Conservation (phyloP, 2,113 vertebrate genomes). For the Psophia crepitans region DNA sequence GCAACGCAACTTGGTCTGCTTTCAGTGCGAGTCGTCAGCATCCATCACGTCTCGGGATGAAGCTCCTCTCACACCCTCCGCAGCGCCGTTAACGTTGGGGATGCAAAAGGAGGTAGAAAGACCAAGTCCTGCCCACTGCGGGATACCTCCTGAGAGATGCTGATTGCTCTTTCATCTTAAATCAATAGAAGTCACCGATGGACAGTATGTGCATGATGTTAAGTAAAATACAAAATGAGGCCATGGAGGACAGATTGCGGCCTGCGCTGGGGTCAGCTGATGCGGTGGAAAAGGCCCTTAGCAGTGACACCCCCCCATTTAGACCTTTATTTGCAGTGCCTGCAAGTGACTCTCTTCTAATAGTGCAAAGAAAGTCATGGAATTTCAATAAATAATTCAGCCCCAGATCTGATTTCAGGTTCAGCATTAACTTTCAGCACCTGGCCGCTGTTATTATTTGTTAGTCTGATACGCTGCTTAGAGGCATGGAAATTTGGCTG, state of each 20-base stretch:
- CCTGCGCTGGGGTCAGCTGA: neutral
- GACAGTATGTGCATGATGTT: neutral
- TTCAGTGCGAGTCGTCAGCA: neutral
- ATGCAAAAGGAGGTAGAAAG: neutral
- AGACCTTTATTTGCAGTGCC: neutral
- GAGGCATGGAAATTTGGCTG: slow-evolving; percentile 66
- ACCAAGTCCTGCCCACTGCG: neutral
- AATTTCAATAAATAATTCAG: slow-evolving; percentile 86
- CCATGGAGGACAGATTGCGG: neutral
- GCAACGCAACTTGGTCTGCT: neutral
- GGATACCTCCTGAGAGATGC: neutral
- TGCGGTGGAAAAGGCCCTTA: neutral
- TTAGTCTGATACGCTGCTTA: neutral
- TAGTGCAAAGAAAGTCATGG: slow-evolving; percentile 67
- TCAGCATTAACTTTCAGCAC: slow-evolving; percentile 73
- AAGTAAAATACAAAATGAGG: neutral
- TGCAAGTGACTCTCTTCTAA: slow-evolving; percentile 18
- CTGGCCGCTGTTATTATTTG: slow-evolving; percentile 55
- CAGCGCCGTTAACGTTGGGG: neutral
- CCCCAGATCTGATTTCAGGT: slow-evolving; percentile 64
- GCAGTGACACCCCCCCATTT: neutral
- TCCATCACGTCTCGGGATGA: fast-evolving
- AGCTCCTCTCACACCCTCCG: neutral
- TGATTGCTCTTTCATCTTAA: neutral
- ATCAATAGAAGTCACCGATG: neutral